Evolutionary conservation across 2,888 invertebrate species (phyloP), one percentile per base, ranked within the genome.

Genomic region (Rhagophthalmus giganteus): DNA sequence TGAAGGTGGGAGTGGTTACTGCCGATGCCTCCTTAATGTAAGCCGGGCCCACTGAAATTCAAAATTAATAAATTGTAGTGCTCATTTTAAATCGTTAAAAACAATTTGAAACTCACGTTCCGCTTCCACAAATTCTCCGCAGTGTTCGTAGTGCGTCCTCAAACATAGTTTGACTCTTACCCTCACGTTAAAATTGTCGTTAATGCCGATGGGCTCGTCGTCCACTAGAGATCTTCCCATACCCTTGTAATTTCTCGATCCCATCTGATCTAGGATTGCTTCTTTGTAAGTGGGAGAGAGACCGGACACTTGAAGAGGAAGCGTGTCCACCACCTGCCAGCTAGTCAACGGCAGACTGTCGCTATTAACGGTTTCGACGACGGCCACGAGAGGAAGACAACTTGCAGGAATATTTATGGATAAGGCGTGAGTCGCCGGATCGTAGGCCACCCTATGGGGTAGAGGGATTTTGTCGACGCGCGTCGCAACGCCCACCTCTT

Each of bases 131-230:
- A 87, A 88, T 28, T 89, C 89, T 16, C 93, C 89, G 74, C 93
- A 92, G 59, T 88, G 86, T 46, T 90, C 87, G 40, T 85, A 84
- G 70, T 89, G 89, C 32, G 86, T 84, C 62, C 87, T 83, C 39
- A 94, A 77, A 65, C 94, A 94, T 24, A 94, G 79, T 63, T 89
- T 88, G 9, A 93, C 86, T 37, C 91, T 79, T 31, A 94, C 83
- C 55, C 85, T 78, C 0, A 87, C 83, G 70, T 81, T 83, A 66
- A 78, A 78, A 55, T 85, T 85, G 58, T 86, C 81, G 2, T 79
- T 75, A 20, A 82, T 71, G 0, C 81, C 79, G 15, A 81, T 78
- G 25, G 81, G 80, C 54, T 82, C 79, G 53, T 82, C 79, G 41
- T 76, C 75, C 0, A 76, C 79, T 31, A 82, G 62, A 11, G 83